These are phyloP conservation scores for Cydia pomonella DNA, from an alignment of 1,140 invertebrate species.

Conservation along the genomic window DNA sequence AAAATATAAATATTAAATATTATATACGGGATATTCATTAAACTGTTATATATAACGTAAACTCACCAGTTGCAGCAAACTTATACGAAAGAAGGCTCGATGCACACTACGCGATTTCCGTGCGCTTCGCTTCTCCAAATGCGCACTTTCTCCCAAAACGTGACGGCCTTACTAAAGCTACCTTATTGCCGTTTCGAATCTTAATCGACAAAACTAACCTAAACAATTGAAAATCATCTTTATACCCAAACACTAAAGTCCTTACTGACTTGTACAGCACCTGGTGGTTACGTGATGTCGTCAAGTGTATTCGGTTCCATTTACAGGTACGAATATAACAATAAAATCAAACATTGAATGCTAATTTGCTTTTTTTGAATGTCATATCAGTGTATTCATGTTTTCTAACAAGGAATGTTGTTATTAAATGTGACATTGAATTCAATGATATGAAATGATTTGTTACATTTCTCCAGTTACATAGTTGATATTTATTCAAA, in stretches of 20 bases:
- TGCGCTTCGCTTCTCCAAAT: conserved; percentile 13
- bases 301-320: background rate
- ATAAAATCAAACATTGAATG: conserved; percentile 33
- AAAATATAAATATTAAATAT: too few species aligned
- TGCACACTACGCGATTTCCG: conserved; percentile 26
- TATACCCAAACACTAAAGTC: background rate
- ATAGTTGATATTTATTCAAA: background rate
- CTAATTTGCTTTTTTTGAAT: conserved; percentile 8
- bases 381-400: conserved; percentile 28
- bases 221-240: background rate
- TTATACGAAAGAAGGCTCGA: background rate
- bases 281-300: conserved; percentile 10
- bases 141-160: conserved; percentile 49
- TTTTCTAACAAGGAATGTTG: conserved; percentile 10
- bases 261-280: background rate
- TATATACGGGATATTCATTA: too few species aligned
- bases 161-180: conserved; percentile 46
- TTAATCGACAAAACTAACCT: conserved; percentile 17
- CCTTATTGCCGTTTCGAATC: conserved; percentile 36
- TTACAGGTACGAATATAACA: conserved; percentile 24
- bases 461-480: background rate
- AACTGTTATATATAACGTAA: background rate
- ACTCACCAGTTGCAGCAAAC: background rate
- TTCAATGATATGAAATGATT: background rate
- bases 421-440: background rate